A percentile compares a stretch with the other conserved stretches of the same genome.
phyloP scores from a whole-genome alignment of 2,797 vertebrate species.

The Phrynocephalus guinanensis region DNA sequence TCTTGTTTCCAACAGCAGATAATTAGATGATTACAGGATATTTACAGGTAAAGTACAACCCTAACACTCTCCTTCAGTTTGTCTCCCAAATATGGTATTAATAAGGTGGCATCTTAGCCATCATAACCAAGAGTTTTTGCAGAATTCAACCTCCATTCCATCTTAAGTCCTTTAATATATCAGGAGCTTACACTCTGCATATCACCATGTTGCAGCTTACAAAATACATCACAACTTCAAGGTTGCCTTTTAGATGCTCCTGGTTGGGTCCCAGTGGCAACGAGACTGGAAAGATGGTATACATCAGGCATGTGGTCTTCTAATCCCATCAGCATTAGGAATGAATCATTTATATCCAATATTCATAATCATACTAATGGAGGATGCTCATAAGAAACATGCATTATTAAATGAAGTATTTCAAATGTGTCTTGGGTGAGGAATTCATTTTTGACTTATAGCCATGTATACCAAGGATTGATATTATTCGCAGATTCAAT shows the following conservation, averaged over 20 bases:
- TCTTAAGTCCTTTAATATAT: neutral
- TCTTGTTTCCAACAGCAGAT: neutral
- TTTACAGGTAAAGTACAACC: neutral
- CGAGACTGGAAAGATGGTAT: neutral
- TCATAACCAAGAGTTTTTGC: neutral
- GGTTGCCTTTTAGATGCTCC: neutral
- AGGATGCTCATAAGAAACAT: slow-evolving; percentile 50
- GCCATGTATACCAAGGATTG: slow-evolving; percentile 55
- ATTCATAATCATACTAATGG: slow-evolving; percentile 49
- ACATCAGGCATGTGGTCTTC: neutral
- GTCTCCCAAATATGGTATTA: neutral
- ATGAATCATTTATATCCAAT: slow-evolving; percentile 56
- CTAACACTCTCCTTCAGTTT: neutral
- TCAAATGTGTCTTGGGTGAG: slow-evolving; percentile 49
- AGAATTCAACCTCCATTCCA: neutral
- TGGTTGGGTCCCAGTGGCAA: neutral
- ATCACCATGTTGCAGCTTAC: neutral
- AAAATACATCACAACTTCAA: neutral
- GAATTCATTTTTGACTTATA: slow-evolving; percentile 58
- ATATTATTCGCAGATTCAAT: slow-evolving; percentile 52
- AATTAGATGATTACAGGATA: neutral
- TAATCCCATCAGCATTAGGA: slow-evolving; percentile 31
- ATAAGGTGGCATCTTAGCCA: neutral
- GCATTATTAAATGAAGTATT: slow-evolving; percentile 55
- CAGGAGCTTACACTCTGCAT: neutral